Percentiles rank a stretch among this genome's conserved stretches.
Evolutionary conservation across 2,113 vertebrate genomes (phyloP).

Genomic region (Lampris incognitus): DNA sequence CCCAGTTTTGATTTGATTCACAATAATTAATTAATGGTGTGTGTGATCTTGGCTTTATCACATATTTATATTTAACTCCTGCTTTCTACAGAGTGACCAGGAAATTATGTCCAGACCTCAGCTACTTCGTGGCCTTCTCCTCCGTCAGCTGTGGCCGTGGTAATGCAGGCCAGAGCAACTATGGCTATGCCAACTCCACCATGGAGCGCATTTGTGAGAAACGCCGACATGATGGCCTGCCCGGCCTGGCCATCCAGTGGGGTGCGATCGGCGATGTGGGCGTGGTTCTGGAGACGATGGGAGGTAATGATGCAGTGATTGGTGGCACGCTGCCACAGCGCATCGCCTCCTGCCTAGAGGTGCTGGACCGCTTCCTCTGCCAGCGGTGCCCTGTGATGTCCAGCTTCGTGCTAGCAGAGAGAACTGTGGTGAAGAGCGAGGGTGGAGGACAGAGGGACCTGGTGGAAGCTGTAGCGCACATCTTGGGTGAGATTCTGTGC

Average conservation of each 20-base stretch:
- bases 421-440: slow-evolving; percentile 71
- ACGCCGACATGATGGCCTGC: slow-evolving; percentile 85
- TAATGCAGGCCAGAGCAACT: slow-evolving; percentile 95
- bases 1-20: not conserved
- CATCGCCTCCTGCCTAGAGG: slow-evolving; percentile 92
- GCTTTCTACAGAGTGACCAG: slow-evolving; percentile 84
- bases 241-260: slow-evolving; percentile 94
- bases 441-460: slow-evolving; percentile 80
- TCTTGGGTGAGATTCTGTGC: slow-evolving; percentile 85
- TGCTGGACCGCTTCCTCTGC: slow-evolving; percentile 91
- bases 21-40: no score
- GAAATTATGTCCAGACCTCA: slow-evolving; percentile 87
- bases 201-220: slow-evolving; percentile 98
- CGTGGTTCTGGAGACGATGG: slow-evolving; percentile 88
- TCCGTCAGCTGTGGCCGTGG: slow-evolving; percentile 96
- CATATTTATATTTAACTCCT: not conserved
- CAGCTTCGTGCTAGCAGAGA: slow-evolving; percentile 95
- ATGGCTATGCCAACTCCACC: slow-evolving; percentile 95
- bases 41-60: not conserved
- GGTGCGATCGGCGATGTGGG: slow-evolving; percentile 96
- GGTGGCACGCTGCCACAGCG: slow-evolving; percentile 92
- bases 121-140: slow-evolving; percentile 95
- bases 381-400: slow-evolving; percentile 88
- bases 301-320: slow-evolving; percentile 85
- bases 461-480: slow-evolving; percentile 90